Percentiles rank a stretch among this genome's conserved stretches.
phyloP scores from a whole-genome alignment of 1,140 invertebrate species.

The Metaphire vulgaris region DNA sequence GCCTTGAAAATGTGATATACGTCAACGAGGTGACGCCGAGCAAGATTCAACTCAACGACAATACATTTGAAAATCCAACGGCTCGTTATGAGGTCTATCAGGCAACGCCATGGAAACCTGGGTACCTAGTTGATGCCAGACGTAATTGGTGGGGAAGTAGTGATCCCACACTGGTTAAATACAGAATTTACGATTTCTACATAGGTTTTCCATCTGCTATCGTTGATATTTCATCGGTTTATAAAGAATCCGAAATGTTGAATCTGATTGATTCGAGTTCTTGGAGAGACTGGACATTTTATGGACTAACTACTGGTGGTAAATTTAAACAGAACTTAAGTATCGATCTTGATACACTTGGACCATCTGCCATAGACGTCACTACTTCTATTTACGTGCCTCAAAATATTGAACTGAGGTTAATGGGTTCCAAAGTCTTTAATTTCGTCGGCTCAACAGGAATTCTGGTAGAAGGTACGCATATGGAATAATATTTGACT shows the following conservation, averaged over 20 bases:
- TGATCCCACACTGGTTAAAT: neutral
- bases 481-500: too few species aligned
- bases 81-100: neutral
- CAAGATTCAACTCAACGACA: neutral
- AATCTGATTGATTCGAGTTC: neutral
- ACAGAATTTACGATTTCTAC: constrained; percentile 10
- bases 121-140: neutral
- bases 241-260: neutral
- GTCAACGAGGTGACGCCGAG: neutral
- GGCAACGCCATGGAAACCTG: neutral
- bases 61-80: constrained; percentile 11
- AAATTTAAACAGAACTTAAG: neutral
- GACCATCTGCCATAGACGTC: neutral
- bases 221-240: neutral
- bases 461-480: neutral
- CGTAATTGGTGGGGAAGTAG: constrained; percentile 8
- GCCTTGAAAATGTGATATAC: neutral
- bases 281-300: neutral
- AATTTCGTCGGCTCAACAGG: neutral
- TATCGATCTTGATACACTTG: neutral
- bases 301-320: neutral
- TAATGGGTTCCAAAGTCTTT: neutral
- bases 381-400: neutral
- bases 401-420: neutral
- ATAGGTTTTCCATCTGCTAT: neutral